Conservation (phyloP, 2,888 invertebrate genomes). For the Pterostichus niger region DNA sequence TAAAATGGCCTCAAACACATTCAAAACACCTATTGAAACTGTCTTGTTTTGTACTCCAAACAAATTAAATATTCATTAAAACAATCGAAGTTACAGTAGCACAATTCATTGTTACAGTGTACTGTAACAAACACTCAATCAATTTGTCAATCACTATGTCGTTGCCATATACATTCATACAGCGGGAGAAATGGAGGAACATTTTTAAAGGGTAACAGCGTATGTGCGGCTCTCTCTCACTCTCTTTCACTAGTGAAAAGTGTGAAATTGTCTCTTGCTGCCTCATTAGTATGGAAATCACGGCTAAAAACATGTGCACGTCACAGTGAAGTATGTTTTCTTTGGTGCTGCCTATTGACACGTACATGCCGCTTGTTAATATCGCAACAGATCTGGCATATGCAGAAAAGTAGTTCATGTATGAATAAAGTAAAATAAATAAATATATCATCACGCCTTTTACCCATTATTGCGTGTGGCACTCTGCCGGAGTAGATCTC, state of each 20-base stretch:
- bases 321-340: constrained; percentile 25
- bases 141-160: constrained; percentile 1
- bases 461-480: no score
- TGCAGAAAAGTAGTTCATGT: no score
- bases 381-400: constrained; percentile 15
- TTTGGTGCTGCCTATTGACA: constrained; percentile 23
- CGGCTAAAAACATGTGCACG: not conserved
- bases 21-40: constrained; percentile 3
- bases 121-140: constrained; percentile 2
- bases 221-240: no score
- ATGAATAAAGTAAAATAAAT: no score
- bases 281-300: constrained; percentile 37
- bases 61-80: constrained; percentile 22
- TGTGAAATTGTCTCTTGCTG: constrained; percentile 33
- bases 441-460: no score
- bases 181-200: not conserved
- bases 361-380: not conserved
- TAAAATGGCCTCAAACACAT: not conserved
- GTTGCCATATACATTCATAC: constrained; percentile 4
- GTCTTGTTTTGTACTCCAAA: constrained; percentile 14
- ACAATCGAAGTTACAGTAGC: constrained; percentile 15
- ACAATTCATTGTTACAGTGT: not conserved
- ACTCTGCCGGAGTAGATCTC: no score
- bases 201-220: no score
- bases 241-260: not conserved